A percentile compares a stretch with the other conserved stretches of the same genome.
Conservation (phyloP, 2,888 invertebrate genomes). For the Papilio gigon region DNA sequence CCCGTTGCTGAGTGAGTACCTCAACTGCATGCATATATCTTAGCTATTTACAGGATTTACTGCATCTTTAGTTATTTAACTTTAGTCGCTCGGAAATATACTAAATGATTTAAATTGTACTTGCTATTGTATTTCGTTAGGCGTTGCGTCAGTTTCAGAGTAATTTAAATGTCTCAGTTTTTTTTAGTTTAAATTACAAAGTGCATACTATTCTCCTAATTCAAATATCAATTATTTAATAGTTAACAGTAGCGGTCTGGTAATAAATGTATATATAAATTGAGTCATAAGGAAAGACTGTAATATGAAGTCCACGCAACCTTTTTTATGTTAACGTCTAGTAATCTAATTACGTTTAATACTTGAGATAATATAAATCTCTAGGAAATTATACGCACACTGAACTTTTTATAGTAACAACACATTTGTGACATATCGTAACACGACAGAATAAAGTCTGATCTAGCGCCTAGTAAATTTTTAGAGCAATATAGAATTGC, state of each 20-base stretch:
- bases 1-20: slow-evolving; percentile 70
- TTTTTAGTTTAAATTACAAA: not conserved
- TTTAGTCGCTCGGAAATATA: not conserved
- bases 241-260: not conserved
- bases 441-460: not conserved
- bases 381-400: not conserved
- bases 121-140: slow-evolving; percentile 10
- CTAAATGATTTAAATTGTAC: not conserved
- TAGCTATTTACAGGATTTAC: not conserved
- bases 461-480: slow-evolving; percentile 9
- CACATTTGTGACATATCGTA: too few species aligned
- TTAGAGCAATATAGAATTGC: slow-evolving; percentile 7
- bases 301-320: not conserved
- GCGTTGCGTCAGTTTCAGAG: not conserved
- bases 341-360: not conserved
- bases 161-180: not conserved
- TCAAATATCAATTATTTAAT: not conserved
- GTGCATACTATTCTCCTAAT: not conserved
- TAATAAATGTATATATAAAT: not conserved
- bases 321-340: not conserved
- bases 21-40: not conserved
- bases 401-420: not conserved
- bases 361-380: too few species aligned
- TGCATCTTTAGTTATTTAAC: not conserved
- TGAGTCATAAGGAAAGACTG: not conserved